Evolutionary conservation across 2,113 vertebrate genomes (phyloP).

Genomic region (Dicerorhinus sumatrensis): DNA sequence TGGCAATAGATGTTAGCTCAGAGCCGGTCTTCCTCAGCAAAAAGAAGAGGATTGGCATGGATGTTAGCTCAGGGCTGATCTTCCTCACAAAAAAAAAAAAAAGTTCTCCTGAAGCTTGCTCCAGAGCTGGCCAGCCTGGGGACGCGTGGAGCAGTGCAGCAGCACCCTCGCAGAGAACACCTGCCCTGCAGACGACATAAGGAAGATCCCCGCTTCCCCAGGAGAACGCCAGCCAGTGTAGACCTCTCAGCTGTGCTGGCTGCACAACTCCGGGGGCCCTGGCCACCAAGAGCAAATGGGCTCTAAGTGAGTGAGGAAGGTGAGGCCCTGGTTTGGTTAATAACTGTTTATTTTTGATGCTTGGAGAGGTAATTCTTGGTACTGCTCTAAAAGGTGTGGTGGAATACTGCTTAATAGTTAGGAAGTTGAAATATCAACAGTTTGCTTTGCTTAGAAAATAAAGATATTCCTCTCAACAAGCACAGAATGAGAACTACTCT

Average conservation of each 20-base stretch:
- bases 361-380: not conserved
- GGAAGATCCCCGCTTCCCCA: too few species aligned
- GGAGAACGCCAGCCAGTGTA: fast-evolving
- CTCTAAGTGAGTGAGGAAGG: not conserved
- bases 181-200: not conserved
- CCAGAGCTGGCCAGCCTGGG: not conserved
- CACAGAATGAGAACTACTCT: not conserved
- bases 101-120: not conserved
- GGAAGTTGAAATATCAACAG: not conserved
- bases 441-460: slow-evolving; percentile 52
- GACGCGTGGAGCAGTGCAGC: fast-evolving
- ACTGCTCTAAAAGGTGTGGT: not conserved
- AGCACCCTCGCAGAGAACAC: fast-evolving
- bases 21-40: too few species aligned
- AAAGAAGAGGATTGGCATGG: too few species aligned
- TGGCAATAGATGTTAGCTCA: too few species aligned
- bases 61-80: too few species aligned
- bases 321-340: too few species aligned
- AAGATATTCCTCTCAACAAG: not conserved
- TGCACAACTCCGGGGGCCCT: too few species aligned
- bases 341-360: not conserved
- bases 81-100: not conserved
- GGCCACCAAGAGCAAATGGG: fast-evolving
- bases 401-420: not conserved
- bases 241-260: not conserved